A percentile compares a stretch with the other conserved stretches of the same genome.
These are phyloP conservation scores for Phylloscopus collybita DNA, from an alignment of 2,797 vertebrate species.

Conservation along the genomic window DNA sequence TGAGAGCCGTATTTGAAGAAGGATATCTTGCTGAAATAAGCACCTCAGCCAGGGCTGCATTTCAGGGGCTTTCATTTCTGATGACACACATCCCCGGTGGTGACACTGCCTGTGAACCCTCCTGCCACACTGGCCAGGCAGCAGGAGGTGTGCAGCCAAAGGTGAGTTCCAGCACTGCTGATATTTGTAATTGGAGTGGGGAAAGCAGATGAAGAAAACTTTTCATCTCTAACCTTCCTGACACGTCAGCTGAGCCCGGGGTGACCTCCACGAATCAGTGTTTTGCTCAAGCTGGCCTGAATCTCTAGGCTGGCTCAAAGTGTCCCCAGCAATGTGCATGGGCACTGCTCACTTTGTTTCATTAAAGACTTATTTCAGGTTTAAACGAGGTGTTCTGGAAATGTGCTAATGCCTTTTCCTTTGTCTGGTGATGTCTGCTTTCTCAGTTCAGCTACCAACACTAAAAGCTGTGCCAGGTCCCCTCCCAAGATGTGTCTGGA, in stretches of 20 bases:
- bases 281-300: neutral
- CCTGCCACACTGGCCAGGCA: neutral
- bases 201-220: conserved; percentile 30
- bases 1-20: neutral
- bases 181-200: neutral
- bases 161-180: conserved; percentile 1
- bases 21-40: conserved; percentile 35
- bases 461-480: neutral
- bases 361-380: neutral
- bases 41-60: neutral
- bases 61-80: neutral
- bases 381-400: neutral
- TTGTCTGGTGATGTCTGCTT: fast-evolving
- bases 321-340: neutral
- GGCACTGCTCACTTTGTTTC: neutral
- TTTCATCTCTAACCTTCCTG: conserved; percentile 29
- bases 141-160: neutral
- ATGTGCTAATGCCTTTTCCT: neutral
- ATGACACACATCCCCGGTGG: neutral
- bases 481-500: neutral
- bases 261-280: neutral
- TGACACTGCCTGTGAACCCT: neutral
- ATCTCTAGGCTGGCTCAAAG: neutral
- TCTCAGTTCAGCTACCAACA: neutral
- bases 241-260: neutral